Evolutionary conservation across 2,888 invertebrate species (phyloP).

Genomic region (Gymnosoma rotundatum): DNA sequence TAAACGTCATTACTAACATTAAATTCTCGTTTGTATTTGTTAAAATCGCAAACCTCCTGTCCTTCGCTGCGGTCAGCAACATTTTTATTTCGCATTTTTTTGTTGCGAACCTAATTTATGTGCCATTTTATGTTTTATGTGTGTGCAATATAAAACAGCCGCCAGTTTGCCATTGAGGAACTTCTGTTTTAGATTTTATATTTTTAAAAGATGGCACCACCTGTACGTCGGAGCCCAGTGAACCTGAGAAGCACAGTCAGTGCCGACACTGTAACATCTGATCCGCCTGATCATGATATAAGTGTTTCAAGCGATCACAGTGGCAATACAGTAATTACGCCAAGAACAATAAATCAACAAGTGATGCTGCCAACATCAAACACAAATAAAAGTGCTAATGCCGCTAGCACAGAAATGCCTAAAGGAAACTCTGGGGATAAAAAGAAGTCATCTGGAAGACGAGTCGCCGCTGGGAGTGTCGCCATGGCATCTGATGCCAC

Average conservation of each 20-base stretch:
- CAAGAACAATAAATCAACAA: background rate
- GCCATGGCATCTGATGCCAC: background rate
- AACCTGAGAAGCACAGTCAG: slow-evolving; percentile 19
- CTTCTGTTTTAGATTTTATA: background rate
- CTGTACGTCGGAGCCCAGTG: slow-evolving; percentile 5
- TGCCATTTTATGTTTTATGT: background rate
- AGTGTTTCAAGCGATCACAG: slow-evolving; percentile 1
- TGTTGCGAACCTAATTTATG: slow-evolving; percentile 5
- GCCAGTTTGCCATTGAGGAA: background rate
- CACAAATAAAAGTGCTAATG: slow-evolving; percentile 12
- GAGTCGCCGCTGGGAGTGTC: background rate
- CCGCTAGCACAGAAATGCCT: slow-evolving; percentile 1
- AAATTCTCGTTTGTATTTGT: background rate
- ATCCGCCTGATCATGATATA: slow-evolving; percentile 4
- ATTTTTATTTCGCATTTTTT: slow-evolving; percentile 21
- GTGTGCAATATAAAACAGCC: background rate
- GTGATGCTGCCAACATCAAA: slow-evolving; percentile 27
- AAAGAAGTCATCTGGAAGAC: background rate
- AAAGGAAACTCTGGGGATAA: background rate
- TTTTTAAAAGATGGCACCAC: slow-evolving; percentile 13
- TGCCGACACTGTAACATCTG: slow-evolving; percentile 17
- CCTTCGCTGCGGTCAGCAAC: background rate
- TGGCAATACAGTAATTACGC: background rate
- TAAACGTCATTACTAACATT: slow-evolving; percentile 6
- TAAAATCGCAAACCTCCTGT: slow-evolving; percentile 8